Evolutionary conservation across 2,113 vertebrate species (phyloP).

Genomic region (Aegithalos caudatus): DNA sequence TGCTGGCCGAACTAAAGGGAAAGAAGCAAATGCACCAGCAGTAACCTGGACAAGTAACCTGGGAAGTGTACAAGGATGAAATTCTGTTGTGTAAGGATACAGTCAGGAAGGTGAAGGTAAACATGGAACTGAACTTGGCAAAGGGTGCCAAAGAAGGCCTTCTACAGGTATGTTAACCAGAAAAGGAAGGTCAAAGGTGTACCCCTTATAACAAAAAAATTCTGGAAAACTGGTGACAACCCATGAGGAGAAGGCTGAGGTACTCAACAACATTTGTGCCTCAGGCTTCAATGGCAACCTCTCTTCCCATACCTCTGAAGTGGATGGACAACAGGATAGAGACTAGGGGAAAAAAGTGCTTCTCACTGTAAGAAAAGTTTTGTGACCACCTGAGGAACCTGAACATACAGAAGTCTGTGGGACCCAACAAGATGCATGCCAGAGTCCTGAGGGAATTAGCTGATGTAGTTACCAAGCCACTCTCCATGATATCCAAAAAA

Average conservation of each 20-base stretch:
- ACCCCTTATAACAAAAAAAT: background rate
- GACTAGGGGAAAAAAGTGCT: background rate
- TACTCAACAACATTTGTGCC: background rate
- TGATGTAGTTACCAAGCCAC: background rate
- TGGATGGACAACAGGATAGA: background rate
- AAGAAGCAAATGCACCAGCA: background rate
- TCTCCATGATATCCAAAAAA: background rate
- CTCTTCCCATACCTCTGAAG: background rate
- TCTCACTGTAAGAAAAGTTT: background rate
- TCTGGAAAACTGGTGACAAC: background rate
- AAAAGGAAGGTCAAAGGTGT: background rate
- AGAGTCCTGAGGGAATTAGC: background rate
- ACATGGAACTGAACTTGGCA: background rate
- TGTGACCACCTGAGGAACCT: background rate
- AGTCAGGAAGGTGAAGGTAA: background rate
- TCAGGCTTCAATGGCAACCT: background rate
- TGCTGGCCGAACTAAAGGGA: background rate
- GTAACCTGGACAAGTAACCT: background rate
- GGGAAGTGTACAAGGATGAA: background rate
- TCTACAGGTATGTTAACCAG: background rate
- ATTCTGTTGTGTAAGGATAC: background rate
- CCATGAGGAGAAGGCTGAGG: background rate
- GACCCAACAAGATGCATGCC: background rate
- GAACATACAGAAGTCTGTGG: background rate
- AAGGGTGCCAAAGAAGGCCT: background rate